These are phyloP conservation scores for Malthinus flaveolus DNA, from an alignment of 2,888 invertebrate species.

Conservation along the genomic window DNA sequence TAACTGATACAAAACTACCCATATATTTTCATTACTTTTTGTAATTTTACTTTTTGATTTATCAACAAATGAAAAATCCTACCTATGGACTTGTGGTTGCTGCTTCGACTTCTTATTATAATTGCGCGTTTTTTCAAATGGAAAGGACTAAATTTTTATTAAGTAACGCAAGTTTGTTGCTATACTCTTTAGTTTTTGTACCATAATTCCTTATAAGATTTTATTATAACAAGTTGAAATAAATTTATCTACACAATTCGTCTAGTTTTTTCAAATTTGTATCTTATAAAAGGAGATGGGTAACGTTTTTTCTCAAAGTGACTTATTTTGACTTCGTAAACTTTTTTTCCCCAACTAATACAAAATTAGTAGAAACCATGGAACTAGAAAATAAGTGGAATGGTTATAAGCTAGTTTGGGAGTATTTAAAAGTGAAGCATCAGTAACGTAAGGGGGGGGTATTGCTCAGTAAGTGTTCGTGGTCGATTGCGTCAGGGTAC, in stretches of 20 bases:
- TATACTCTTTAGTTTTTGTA: conserved; percentile 36
- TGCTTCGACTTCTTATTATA: conserved; percentile 6
- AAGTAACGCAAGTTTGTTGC: conserved; percentile 9
- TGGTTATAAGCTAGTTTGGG: too few species aligned
- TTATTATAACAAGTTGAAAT: conserved; percentile 35
- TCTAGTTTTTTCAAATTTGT: neutral
- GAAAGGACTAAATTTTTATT: conserved; percentile 1
- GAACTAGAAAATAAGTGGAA: too few species aligned
- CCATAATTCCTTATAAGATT: conserved; percentile 27
- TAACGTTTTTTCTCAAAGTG: too few species aligned
- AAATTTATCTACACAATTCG: conserved; percentile 22
- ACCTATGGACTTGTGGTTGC: neutral
- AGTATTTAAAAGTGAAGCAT: too few species aligned
- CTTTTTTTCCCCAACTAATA: too few species aligned
- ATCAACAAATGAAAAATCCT: neutral
- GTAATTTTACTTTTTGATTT: neutral
- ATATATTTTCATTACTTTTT: conserved; percentile 17
- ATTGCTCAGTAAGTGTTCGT: too few species aligned
- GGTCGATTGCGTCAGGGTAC: too few species aligned
- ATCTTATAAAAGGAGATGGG: too few species aligned
- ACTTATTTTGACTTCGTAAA: too few species aligned
- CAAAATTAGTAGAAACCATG: too few species aligned
- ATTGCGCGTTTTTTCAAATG: conserved; percentile 2
- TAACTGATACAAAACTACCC: conserved; percentile 19
- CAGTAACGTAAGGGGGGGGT: too few species aligned